phyloP scores from a whole-genome alignment of 2,797 vertebrate genomes.

The Pogoniulus pusillus region DNA sequence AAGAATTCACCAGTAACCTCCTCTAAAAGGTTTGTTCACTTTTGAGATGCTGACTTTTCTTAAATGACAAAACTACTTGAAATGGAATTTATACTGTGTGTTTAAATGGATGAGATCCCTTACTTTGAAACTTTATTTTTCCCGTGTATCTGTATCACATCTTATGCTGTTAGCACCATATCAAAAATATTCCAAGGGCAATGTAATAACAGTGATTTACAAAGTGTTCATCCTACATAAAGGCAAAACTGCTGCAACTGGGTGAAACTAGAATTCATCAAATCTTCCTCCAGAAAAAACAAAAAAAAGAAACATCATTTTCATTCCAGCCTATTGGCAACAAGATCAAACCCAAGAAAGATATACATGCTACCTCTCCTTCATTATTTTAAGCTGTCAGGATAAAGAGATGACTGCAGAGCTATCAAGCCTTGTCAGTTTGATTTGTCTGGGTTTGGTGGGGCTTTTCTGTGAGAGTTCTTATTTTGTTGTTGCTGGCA shows the following conservation, averaged over 20 bases:
- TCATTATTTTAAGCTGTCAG: background rate
- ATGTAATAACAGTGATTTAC: background rate
- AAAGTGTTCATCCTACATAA: background rate
- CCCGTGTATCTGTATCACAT: background rate
- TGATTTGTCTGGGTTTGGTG: constrained; percentile 19
- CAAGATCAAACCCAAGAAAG: background rate
- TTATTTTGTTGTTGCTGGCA: background rate
- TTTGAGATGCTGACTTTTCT: background rate
- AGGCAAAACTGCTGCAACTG: background rate
- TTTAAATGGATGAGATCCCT: background rate
- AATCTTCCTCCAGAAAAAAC: background rate
- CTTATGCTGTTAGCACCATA: background rate
- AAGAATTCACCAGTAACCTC: background rate
- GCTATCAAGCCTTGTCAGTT: background rate
- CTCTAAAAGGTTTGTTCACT: background rate
- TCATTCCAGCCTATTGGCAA: background rate
- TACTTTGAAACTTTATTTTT: background rate
- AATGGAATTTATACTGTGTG: background rate
- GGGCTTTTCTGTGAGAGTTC: background rate
- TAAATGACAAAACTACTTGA: background rate
- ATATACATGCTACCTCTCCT: background rate
- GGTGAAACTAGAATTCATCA: background rate
- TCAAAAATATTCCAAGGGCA: background rate
- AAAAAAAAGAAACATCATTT: background rate
- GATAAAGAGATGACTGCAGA: background rate